These are phyloP conservation scores for Petrocephalus sullivani DNA, from an alignment of 2,797 vertebrate species.

Conservation along the genomic window DNA sequence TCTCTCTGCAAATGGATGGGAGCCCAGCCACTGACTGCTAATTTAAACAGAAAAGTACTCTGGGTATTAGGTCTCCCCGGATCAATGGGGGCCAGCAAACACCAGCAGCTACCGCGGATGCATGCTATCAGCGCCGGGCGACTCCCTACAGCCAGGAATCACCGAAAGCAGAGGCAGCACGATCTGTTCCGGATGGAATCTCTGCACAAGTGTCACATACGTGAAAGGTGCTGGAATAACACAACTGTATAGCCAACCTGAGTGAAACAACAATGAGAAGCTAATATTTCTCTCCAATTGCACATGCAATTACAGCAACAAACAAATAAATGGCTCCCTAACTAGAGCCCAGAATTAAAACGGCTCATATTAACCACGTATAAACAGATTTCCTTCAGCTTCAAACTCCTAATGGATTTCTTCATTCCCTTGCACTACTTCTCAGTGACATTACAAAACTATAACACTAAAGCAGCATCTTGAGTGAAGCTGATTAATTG, in stretches of 20 bases:
- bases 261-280: neutral
- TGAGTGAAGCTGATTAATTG: neutral
- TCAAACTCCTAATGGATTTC: neutral
- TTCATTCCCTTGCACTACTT: neutral
- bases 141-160: neutral
- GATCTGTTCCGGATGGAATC: neutral
- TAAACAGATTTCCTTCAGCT: neutral
- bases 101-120: slow-evolving; percentile 30
- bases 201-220: neutral
- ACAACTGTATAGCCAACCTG: neutral
- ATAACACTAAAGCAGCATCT: neutral
- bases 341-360: neutral
- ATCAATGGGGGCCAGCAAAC: slow-evolving; percentile 57
- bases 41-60: slow-evolving; percentile 62
- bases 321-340: slow-evolving; percentile 11
- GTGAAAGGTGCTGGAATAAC: neutral
- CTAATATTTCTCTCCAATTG: slow-evolving; percentile 5
- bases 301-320: neutral
- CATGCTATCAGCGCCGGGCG: neutral
- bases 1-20: slow-evolving; percentile 43
- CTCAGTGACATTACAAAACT: neutral
- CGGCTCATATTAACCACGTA: neutral
- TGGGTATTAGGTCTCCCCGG: slow-evolving; percentile 52
- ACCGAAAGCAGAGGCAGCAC: neutral
- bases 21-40: slow-evolving; percentile 51